These are phyloP conservation scores for Aplocera efformata DNA, from an alignment of 2,888 invertebrate species.

Conservation along the genomic window DNA sequence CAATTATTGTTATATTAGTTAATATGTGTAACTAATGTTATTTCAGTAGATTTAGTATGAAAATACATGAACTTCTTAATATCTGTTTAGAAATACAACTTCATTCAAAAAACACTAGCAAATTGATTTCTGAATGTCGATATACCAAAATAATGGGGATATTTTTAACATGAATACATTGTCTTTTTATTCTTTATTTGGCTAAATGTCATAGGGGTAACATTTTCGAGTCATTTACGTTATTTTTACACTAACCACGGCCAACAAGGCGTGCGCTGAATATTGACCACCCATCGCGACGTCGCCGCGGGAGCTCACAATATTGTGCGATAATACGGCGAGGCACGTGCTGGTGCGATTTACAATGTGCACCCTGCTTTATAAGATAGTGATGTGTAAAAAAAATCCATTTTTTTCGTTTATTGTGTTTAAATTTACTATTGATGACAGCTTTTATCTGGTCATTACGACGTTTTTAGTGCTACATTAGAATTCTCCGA, in stretches of 20 bases:
- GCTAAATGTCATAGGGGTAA: slow-evolving; percentile 27
- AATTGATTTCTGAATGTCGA: too few relatives aligned
- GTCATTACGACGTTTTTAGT: too few relatives aligned
- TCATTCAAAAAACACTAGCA: too few relatives aligned
- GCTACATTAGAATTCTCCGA: too few relatives aligned
- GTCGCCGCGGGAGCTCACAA: slow-evolving; percentile 51
- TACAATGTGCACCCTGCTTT: slow-evolving; percentile 44
- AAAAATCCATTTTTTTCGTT: slow-evolving; percentile 3
- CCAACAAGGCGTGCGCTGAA: slow-evolving; percentile 28
- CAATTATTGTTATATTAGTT: too few relatives aligned
- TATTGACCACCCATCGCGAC: slow-evolving; percentile 39
- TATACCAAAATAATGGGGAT: too few relatives aligned
- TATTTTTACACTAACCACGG: slow-evolving; percentile 37
- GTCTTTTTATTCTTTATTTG: slow-evolving; percentile 20
- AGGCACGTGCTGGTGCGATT: slow-evolving; percentile 46
- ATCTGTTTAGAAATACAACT: too few relatives aligned
- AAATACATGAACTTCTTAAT: too few relatives aligned
- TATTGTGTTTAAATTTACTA: too few relatives aligned
- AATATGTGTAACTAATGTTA: too few relatives aligned
- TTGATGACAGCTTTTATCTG: too few relatives aligned
- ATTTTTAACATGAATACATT: neutral
- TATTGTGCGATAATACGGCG: slow-evolving; percentile 48
- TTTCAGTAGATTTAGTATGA: too few relatives aligned
- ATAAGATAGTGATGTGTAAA: slow-evolving; percentile 16
- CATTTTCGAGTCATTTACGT: slow-evolving; percentile 27